Percentiles rank a stretch among this genome's conserved stretches.
These are phyloP conservation scores for Protophormia terraenovae DNA, from an alignment of 2,888 invertebrate genomes.

Conservation along the genomic window DNA sequence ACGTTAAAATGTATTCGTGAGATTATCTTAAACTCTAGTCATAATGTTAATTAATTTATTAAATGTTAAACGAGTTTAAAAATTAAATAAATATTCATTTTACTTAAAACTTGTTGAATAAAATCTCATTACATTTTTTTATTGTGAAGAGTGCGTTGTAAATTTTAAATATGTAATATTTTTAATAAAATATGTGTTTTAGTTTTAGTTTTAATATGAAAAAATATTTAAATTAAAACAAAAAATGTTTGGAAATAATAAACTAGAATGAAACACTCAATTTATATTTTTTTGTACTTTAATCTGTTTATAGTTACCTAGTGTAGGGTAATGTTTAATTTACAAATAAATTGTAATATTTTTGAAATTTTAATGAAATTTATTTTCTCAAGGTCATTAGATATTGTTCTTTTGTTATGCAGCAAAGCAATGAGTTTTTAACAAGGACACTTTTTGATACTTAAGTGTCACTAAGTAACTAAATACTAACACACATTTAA, in stretches of 20 bases:
- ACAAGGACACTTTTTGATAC: not conserved
- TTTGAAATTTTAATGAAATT: not conserved
- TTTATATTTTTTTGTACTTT: too few species aligned
- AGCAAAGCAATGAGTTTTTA: not conserved
- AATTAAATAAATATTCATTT: slow-evolving; percentile 21
- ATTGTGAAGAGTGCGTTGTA: not conserved
- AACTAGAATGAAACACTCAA: too few species aligned
- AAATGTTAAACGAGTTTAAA: slow-evolving; percentile 1
- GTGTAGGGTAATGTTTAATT: too few species aligned
- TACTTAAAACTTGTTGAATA: not conserved
- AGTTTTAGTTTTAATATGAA: too few species aligned
- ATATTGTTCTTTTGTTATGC: not conserved
- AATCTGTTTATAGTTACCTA: too few species aligned
- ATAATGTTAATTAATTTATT: slow-evolving; percentile 43
- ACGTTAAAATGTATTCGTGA: not conserved
- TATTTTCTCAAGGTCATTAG: not conserved
- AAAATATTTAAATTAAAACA: too few species aligned
- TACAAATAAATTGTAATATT: too few species aligned
- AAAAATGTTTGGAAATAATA: too few species aligned
- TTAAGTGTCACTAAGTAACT: not conserved
- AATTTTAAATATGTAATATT: not conserved
- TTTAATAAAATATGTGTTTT: too few species aligned
- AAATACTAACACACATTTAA: too few species aligned
- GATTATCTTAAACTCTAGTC: slow-evolving; percentile 40
- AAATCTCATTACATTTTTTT: not conserved